Evolutionary conservation across 2,113 vertebrate species (phyloP), one percentile per base, ranked within the genome.

Genomic region (Coregonus clupeaformis): DNA sequence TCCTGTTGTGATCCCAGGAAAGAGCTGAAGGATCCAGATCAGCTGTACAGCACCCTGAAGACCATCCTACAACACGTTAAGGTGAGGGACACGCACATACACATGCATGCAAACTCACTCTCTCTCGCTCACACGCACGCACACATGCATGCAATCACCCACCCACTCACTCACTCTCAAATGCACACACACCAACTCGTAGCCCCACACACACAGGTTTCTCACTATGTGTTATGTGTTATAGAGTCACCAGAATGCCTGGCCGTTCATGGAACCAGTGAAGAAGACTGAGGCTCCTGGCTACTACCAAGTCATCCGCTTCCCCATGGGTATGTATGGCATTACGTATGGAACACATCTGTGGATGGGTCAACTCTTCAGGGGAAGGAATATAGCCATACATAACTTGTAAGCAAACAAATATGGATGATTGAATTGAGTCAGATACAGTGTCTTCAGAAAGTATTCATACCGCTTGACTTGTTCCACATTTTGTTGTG

Each of bases 201-300:
- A 42, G 36, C 36, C 36, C 7, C 36, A 74, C 4, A 36, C 6
- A 52, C 70, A 27, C 3, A 16, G 16, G 2, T 24, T 36, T 65
- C 18, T 42, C n/a, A 1, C 2, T 52, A 5, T 87, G 86, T 90
- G 83, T 93, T 52, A 5, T 87, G 86, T 90, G 83, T 93, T 87
- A 87, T 87, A 99, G 98, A 97, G 94, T 90, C 98, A 99, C 88
- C 97, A 95, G 92, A 99, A 96, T 70, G 97, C 97, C 85, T 99
- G 98, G 98, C 97, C 98, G 77, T 99, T 99, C 91, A 99, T 99
- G 97, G 98, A 99, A 91, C 98, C 98, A 1, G 98, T 99, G 90
- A 99, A 99, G 93, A 99, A 96, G 92, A 98, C 95, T 47, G 98
- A 99, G 86, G 98, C 98, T 73, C 98, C 98, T 49, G 97, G 97